Evolutionary conservation across 2,797 vertebrate species (phyloP), one percentile per base, ranked within the genome.

Genomic region (Xyrichtys novacula): DNA sequence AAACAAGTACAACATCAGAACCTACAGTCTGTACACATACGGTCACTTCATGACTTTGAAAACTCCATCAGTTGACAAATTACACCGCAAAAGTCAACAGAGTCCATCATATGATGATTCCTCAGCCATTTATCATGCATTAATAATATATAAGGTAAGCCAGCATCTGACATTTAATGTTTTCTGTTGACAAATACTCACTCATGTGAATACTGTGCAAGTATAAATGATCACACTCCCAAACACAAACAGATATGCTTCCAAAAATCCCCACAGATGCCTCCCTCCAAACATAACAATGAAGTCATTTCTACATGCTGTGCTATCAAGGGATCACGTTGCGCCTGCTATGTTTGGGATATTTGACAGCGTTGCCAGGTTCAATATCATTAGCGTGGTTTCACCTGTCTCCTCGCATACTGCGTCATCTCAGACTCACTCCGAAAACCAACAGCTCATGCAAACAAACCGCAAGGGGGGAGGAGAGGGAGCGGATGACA

Each of bases 331-430:
- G 68, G 81, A 83, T 52, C 71, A 70, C 80, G 77, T 52, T 76
- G 58, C 60, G 66, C 61, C 12, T 48, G 44, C 49, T 74, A 56
- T 71, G 67, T 81, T 72, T 64, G 74, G 62, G 54, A 78, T 65
- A 83, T 84, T 78, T 85, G 85, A 88, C 83, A 84, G 83, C 62
- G 73, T 81, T 86, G 86, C 77, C 77, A 76, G 78, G 72, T 90
- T 91, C 76, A 85, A 63, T 85, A 83, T 88, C 76, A 83, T 90
- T 89, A 88, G 77, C 65, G 40, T 66, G 58, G 68, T 69, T 81
- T 81, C 75, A 82, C 78, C 84, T 88, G 88, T 83, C 83, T 85
- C 43, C 71, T 78, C 42, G 16, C 77, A 68, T 78, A 73, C 84
- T 78, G 74, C 60, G 8, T 76, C 78, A 61, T 64, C 50, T 65